Evolutionary conservation across 2,797 vertebrate species (phyloP).

Genomic region (Staurois parvus): DNA sequence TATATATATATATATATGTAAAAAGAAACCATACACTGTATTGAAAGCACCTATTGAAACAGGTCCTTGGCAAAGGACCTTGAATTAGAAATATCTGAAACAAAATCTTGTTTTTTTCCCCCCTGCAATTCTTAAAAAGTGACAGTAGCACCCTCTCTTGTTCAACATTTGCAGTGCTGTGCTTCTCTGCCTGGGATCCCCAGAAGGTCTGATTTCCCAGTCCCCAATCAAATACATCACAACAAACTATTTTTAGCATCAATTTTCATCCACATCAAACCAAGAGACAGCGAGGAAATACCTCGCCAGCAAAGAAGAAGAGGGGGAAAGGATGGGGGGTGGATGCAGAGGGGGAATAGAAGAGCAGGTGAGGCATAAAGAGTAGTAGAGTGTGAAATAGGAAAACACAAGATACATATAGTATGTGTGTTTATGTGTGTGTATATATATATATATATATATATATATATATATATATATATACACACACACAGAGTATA

Average conservation of each 20-base stretch:
- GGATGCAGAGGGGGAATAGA: background rate
- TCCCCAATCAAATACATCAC: conserved; percentile 54
- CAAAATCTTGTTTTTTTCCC: too few species aligned
- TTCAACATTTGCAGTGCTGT: conserved; percentile 13
- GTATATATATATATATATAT: background rate
- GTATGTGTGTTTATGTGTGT: background rate
- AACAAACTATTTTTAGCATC: conserved; percentile 61
- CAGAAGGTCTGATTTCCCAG: conserved; percentile 42
- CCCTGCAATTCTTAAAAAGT: background rate
- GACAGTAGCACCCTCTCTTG: conserved; percentile 6
- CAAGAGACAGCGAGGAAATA: conserved; percentile 59
- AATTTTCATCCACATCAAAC: conserved; percentile 56
- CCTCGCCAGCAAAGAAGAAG: conserved; percentile 41
- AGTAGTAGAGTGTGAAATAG: conserved; percentile 2
- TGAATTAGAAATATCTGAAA: too few species aligned
- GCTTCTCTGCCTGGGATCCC: conserved; percentile 43
- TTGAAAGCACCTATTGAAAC: too few species aligned
- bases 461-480: too few species aligned
- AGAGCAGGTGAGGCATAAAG: conserved; percentile 1
- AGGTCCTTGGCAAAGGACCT: too few species aligned
- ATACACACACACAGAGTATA: too few species aligned
- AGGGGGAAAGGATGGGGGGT: background rate
- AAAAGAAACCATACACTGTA: too few species aligned
- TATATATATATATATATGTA: too few species aligned
- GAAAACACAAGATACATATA: background rate